phyloP scores from a whole-genome alignment of 2,113 vertebrate genomes.

The Apus apus region DNA sequence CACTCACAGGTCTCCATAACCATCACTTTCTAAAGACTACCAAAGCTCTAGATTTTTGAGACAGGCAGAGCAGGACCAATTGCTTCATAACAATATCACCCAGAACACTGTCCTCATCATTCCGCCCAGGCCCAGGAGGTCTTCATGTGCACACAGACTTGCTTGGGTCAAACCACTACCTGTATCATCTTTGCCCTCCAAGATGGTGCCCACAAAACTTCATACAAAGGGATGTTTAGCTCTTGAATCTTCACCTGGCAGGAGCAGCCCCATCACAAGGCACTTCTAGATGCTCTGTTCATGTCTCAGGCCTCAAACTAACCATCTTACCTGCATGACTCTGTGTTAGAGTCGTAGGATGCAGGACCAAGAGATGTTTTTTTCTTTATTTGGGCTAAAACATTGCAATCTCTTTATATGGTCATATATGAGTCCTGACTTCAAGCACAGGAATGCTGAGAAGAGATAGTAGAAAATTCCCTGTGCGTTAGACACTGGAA shows the following conservation, averaged over 20 bases:
- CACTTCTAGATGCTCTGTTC: background rate
- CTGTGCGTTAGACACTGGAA: background rate
- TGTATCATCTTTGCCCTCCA: background rate
- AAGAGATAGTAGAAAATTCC: constrained; percentile 5
- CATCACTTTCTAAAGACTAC: background rate
- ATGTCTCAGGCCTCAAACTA: background rate
- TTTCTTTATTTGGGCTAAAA: constrained; percentile 30
- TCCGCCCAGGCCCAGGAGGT: background rate
- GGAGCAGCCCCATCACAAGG: background rate
- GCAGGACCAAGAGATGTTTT: background rate
- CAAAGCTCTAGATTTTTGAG: background rate
- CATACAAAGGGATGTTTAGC: background rate
- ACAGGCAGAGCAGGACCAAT: background rate
- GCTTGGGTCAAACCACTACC: background rate
- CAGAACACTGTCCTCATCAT: background rate
- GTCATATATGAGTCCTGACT: background rate
- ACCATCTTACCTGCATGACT: background rate
- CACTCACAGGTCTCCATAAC: background rate
- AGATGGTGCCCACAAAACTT: background rate
- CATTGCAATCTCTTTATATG: background rate
- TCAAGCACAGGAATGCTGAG: constrained; percentile 11
- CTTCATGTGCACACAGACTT: background rate
- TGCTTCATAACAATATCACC: background rate
- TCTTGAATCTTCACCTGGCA: background rate
- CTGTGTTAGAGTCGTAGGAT: background rate